Percentiles rank a stretch among this genome's conserved stretches.
Evolutionary conservation across 2,113 vertebrate genomes (phyloP).

Genomic region (Vidua chalybeata): DNA sequence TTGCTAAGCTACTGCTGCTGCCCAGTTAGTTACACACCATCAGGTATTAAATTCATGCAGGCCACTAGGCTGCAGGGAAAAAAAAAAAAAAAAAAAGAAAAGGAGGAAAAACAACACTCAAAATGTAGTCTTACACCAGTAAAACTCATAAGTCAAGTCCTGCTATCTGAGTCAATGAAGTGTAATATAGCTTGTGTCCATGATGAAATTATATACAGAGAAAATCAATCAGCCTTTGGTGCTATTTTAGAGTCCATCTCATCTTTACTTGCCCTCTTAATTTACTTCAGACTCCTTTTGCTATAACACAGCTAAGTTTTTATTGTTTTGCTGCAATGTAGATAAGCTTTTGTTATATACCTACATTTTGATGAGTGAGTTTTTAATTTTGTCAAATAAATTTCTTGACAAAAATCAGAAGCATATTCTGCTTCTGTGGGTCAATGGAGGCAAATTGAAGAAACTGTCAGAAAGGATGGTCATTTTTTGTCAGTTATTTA

Average conservation of each 20-base stretch:
- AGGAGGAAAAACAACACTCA: not conserved
- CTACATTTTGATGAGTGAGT: not conserved
- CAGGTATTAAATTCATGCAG: constrained; percentile 21
- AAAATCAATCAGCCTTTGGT: not conserved
- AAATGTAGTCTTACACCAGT: not conserved
- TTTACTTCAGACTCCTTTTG: not conserved
- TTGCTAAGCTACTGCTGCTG: constrained; percentile 65
- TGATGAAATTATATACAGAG: not conserved
- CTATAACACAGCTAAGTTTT: not conserved
- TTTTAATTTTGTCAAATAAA: not conserved
- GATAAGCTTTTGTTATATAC: not conserved
- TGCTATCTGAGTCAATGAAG: not conserved
- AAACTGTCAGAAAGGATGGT: not conserved
- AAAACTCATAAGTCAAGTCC: not conserved
- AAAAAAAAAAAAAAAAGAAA: too few species aligned
- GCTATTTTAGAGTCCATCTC: not conserved
- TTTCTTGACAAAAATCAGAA: not conserved
- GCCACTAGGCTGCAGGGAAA: not conserved
- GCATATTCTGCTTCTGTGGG: not conserved
- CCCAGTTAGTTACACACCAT: constrained; percentile 26
- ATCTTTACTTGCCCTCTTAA: not conserved
- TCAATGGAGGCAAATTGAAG: not conserved
- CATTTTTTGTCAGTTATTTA: not conserved
- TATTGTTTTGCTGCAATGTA: not conserved
- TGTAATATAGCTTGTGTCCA: not conserved